phyloP scores from a whole-genome alignment of 2,888 invertebrate genomes.

The Acleris cristana region DNA sequence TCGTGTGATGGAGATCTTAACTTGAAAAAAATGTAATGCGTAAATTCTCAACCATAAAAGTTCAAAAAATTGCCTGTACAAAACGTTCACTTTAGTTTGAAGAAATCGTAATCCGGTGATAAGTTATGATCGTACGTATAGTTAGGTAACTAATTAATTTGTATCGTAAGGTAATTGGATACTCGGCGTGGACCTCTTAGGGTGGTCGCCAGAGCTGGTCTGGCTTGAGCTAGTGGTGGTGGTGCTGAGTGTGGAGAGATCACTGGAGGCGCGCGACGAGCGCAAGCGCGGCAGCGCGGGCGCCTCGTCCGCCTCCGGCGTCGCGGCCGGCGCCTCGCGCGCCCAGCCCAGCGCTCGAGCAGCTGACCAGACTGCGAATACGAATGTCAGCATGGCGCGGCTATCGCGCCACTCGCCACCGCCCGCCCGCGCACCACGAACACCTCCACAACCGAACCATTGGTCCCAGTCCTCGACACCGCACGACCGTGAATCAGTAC shows the following conservation, averaged over 20 bases:
- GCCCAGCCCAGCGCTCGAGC: conserved; percentile 84
- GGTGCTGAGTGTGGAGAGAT: conserved; percentile 78
- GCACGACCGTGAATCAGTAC: conserved; percentile 47
- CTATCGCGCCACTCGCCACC: conserved; percentile 68
- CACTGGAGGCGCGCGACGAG: conserved; percentile 78
- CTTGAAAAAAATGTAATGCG: not conserved
- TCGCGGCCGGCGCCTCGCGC: conserved; percentile 58
- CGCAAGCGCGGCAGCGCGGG: conserved; percentile 75
- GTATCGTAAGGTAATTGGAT: conserved; percentile 7
- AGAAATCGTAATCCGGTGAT: not conserved
- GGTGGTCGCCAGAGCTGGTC: conserved; percentile 72
- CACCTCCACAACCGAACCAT: conserved; percentile 62
- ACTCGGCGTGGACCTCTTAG: conserved; percentile 71
- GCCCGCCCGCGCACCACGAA: conserved; percentile 61
- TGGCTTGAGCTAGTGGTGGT: conserved; percentile 79
- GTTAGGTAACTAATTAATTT: not conserved
- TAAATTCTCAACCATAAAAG: conserved; percentile 7
- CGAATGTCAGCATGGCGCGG: conserved; percentile 83
- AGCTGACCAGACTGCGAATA: conserved; percentile 85
- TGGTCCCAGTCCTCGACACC: conserved; percentile 58
- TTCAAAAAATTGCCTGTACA: not conserved
- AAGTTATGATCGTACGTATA: no score
- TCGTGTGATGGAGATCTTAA: not conserved
- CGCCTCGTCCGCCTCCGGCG: conserved; percentile 71
- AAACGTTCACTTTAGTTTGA: not conserved